Evolutionary conservation across 2,888 invertebrate species (phyloP).

Genomic region (Chironomus tentans): DNA sequence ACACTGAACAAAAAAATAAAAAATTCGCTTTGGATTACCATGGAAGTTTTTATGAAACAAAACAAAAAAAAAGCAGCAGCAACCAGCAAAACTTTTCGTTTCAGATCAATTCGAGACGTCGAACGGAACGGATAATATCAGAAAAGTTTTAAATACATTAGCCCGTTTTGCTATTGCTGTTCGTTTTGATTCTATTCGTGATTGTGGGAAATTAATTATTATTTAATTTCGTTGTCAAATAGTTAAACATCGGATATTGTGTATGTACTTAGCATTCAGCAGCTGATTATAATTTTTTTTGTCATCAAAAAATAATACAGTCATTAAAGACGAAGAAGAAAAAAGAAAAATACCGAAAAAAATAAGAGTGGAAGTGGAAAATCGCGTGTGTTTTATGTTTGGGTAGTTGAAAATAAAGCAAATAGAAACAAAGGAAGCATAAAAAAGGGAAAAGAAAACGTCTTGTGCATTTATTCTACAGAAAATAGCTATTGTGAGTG

Average conservation of each 20-base stretch:
- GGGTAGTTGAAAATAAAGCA: background rate
- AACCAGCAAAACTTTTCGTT: conserved; percentile 15
- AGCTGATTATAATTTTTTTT: background rate
- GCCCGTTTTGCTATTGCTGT: background rate
- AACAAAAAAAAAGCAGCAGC: conserved; percentile 13
- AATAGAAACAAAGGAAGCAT: background rate
- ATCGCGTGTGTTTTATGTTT: background rate
- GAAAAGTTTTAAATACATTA: background rate
- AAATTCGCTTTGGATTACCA: conserved; percentile 19
- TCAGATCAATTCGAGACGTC: conserved; percentile 24
- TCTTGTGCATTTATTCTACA: background rate
- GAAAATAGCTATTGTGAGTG: background rate
- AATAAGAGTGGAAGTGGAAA: background rate
- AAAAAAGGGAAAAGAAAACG: background rate
- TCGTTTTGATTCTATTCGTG: background rate
- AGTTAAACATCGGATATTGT: no score
- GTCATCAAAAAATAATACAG: background rate
- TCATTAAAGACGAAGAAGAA: background rate
- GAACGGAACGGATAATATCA: conserved; percentile 8
- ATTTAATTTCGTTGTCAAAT: background rate
- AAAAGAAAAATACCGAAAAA: background rate
- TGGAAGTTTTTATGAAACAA: conserved; percentile 21
- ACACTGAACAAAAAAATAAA: background rate
- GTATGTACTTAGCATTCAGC: background rate
- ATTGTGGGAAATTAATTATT: background rate